Conservation (phyloP, 2,888 invertebrate genomes). For the Drosophila affinis region DNA sequence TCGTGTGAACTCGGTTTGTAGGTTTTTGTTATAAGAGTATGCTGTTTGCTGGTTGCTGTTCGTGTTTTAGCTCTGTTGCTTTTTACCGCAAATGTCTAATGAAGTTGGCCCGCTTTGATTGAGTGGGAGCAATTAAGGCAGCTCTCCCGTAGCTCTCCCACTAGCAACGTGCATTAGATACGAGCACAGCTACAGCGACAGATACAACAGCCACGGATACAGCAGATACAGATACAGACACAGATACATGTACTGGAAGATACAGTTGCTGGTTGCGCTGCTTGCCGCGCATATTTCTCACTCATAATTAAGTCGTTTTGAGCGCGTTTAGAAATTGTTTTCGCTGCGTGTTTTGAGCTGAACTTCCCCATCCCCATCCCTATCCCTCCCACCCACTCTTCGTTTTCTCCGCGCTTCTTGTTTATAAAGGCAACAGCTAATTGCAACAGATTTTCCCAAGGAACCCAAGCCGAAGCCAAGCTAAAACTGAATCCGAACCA, state of each 20-base stretch:
- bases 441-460: constrained; percentile 79
- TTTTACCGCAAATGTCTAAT: constrained; percentile 80
- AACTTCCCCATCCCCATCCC: neutral
- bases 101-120: constrained; percentile 80
- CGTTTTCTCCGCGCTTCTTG: constrained; percentile 34
- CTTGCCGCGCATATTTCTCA: constrained; percentile 76
- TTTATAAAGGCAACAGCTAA: constrained; percentile 72
- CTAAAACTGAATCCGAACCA: constrained; percentile 4
- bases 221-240: constrained; percentile 18
- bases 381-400: neutral
- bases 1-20: constrained; percentile 80
- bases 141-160: constrained; percentile 20
- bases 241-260: constrained; percentile 50
- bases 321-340: constrained; percentile 80
- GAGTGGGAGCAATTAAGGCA: constrained; percentile 73
- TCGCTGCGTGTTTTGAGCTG: constrained; percentile 73
- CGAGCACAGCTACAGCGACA: constrained; percentile 1
- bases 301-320: constrained; percentile 80
- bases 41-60: constrained; percentile 1
- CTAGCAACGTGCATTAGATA: neutral
- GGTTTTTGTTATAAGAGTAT: constrained; percentile 67
- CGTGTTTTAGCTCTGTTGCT: constrained; percentile 16
- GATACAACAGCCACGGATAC: constrained; percentile 13
- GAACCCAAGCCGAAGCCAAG: constrained; percentile 20
- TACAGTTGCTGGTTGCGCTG: constrained; percentile 64